Percentiles rank a stretch among this genome's conserved stretches.
phyloP scores from a whole-genome alignment of 2,113 vertebrate genomes.

The Zosterops hypoxanthus region DNA sequence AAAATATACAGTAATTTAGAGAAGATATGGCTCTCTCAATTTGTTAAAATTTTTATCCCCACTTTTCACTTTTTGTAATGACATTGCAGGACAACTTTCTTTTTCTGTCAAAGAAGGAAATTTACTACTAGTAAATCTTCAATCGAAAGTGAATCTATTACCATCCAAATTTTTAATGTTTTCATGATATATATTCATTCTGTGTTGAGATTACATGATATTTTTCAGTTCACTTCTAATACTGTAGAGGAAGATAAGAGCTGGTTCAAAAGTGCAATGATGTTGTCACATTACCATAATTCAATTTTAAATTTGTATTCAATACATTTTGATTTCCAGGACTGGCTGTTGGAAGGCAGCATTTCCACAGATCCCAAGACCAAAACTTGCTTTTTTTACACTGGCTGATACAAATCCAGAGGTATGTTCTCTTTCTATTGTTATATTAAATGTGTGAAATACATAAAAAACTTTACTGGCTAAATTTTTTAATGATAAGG shows the following conservation, averaged over 20 bases:
- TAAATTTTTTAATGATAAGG: background rate
- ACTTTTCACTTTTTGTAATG: background rate
- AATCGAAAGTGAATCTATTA: background rate
- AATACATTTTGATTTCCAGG: background rate
- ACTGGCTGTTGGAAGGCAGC: constrained; percentile 10
- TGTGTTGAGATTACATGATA: background rate
- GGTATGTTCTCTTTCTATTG: background rate
- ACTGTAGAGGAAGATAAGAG: background rate
- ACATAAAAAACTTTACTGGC: background rate
- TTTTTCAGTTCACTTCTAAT: background rate
- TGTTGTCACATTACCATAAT: rapidly evolving
- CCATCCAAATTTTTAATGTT: background rate
- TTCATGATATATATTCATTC: background rate
- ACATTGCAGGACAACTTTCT: background rate
- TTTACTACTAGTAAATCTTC: background rate
- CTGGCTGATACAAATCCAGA: background rate
- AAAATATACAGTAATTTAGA: background rate
- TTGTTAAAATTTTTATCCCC: background rate
- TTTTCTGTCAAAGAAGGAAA: background rate
- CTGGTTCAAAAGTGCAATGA: background rate
- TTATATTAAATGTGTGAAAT: background rate
- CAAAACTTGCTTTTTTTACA: background rate
- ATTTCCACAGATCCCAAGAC: constrained; percentile 39
- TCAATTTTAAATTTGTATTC: background rate
- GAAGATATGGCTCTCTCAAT: background rate